Percentiles rank a stretch among this genome's conserved stretches.
Evolutionary conservation across 1,140 invertebrate species (phyloP).

Genomic region (Papilio glaucus): DNA sequence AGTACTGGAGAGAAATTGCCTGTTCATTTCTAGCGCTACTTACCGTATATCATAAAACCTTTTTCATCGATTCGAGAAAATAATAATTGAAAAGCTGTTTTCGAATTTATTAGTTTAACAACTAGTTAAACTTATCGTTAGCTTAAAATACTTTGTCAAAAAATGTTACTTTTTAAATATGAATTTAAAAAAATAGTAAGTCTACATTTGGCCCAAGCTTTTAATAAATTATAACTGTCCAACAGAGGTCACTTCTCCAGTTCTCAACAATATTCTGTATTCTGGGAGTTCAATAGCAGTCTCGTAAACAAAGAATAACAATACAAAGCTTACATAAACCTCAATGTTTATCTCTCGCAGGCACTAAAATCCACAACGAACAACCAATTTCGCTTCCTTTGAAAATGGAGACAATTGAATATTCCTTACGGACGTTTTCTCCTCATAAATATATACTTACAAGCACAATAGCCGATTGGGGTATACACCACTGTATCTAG

Average conservation of each 20-base stretch:
- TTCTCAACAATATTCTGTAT: background rate
- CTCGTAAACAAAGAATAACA: slow-evolving; percentile 19
- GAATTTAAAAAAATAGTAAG: too few relatives aligned
- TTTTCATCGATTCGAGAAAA: too few relatives aligned
- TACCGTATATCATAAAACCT: too few relatives aligned
- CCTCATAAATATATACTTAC: slow-evolving; percentile 4
- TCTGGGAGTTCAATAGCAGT: background rate
- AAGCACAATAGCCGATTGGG: background rate
- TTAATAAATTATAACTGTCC: too few relatives aligned
- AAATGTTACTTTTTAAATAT: too few relatives aligned
- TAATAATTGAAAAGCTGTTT: too few relatives aligned
- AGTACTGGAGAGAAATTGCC: background rate
- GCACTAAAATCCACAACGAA: slow-evolving; percentile 18
- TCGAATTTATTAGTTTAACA: too few relatives aligned
- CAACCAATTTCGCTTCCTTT: slow-evolving; percentile 20
- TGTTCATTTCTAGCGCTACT: background rate
- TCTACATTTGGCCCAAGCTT: too few relatives aligned
- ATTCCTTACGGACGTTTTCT: slow-evolving; percentile 9
- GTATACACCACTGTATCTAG: background rate
- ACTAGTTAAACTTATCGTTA: too few relatives aligned
- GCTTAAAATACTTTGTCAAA: too few relatives aligned
- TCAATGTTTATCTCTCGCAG: slow-evolving; percentile 19
- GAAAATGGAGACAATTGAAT: slow-evolving; percentile 24
- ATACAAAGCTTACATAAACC: slow-evolving; percentile 10
- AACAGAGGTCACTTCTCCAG: background rate